Evolutionary conservation across 2,113 vertebrate species (phyloP).

Genomic region (mouse (Mus musculus)): DNA sequence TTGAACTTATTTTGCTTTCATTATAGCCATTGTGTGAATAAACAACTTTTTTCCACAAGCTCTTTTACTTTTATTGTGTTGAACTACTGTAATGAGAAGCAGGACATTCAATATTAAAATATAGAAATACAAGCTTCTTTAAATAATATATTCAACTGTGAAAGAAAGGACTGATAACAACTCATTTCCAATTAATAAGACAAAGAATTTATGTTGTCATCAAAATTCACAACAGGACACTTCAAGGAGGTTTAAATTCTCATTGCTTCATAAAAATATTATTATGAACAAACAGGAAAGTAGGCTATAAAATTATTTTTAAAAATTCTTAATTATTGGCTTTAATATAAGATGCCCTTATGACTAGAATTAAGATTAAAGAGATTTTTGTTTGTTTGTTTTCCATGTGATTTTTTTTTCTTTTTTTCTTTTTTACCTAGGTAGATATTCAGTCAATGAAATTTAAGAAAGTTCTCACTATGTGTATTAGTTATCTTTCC

Average conservation of each 20-base stretch:
- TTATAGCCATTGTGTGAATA: neutral
- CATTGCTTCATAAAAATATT: neutral
- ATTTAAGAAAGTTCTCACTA: neutral
- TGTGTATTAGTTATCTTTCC: neutral
- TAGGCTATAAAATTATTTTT: neutral
- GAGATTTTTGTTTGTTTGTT: neutral
- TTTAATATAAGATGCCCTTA: neutral
- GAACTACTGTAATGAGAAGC: neutral
- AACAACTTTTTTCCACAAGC: neutral
- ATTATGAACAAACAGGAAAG: neutral
- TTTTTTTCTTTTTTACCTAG: neutral
- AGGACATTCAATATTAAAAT: neutral
- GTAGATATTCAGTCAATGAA: neutral
- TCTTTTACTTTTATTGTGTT: neutral
- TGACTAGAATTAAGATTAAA: neutral
- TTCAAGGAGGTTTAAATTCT: neutral
- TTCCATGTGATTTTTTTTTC: too few relatives aligned
- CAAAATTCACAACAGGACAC: neutral
- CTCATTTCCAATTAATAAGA: neutral
- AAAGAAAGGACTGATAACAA: neutral
- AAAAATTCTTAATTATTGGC: neutral
- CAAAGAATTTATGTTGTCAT: neutral
- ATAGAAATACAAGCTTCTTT: neutral
- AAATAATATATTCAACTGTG: neutral
- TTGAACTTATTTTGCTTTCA: neutral